These are phyloP conservation scores for Pissodes strobi DNA, from an alignment of 1,140 invertebrate genomes.

Conservation along the genomic window DNA sequence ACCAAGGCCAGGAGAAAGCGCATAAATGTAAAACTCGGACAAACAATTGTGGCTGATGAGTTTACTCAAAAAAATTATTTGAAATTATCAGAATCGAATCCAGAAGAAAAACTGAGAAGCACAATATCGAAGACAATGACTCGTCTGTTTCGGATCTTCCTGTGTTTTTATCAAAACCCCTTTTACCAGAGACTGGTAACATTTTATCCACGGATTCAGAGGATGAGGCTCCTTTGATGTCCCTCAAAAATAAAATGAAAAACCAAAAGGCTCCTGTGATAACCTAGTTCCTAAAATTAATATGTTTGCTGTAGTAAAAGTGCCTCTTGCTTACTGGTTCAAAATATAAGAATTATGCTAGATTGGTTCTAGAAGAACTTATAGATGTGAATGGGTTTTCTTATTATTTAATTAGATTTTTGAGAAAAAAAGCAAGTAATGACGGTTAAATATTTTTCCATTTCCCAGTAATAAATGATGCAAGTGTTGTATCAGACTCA, in stretches of 20 bases:
- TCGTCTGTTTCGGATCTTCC: not conserved
- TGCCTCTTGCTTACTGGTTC: not conserved
- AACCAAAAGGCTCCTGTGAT: not conserved
- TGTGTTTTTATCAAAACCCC: too few species aligned
- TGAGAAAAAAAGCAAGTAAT: conserved; percentile 20
- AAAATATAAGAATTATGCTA: not conserved
- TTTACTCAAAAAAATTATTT: not conserved
- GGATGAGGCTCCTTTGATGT: too few species aligned
- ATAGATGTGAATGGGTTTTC: not conserved
- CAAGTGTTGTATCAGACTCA: too few species aligned
- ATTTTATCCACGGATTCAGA: not conserved
- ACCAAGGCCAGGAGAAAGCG: not conserved
- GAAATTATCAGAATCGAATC: too few species aligned
- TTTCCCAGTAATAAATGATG: too few species aligned
- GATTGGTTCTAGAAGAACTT: not conserved
- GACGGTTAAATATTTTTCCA: too few species aligned
- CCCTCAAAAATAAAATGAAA: too few species aligned
- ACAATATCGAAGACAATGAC: too few species aligned
- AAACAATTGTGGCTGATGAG: not conserved
- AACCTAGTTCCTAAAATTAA: not conserved
- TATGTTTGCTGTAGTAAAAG: not conserved
- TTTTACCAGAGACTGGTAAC: too few species aligned
- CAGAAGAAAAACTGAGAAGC: too few species aligned
- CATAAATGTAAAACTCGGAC: not conserved
- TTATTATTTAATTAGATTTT: not conserved